phyloP scores from a whole-genome alignment of 2,888 invertebrate species.

The Nemotelus pantherinus region DNA sequence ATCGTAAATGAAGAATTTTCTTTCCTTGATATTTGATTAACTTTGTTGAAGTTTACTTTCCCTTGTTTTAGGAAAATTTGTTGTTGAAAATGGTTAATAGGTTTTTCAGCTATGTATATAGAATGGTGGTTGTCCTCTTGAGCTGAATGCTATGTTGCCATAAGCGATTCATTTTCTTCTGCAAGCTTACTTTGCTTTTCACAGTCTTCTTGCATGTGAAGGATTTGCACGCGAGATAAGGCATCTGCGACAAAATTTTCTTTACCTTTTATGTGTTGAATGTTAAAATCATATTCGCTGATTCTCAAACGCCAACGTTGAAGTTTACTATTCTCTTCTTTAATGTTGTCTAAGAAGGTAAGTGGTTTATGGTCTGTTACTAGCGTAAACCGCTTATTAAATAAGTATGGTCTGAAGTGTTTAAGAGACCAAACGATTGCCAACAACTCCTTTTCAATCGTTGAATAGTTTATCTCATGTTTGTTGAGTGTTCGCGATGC shows the following conservation, averaged over 20 bases:
- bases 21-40: slow-evolving; percentile 1
- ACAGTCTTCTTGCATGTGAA: background rate
- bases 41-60: slow-evolving; percentile 2
- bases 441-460: slow-evolving; percentile 54
- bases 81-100: background rate
- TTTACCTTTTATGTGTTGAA: slow-evolving; percentile 8
- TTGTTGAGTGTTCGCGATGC: slow-evolving; percentile 52
- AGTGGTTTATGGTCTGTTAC: slow-evolving; percentile 61
- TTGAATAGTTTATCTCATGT: slow-evolving; percentile 53
- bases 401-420: slow-evolving; percentile 58
- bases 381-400: slow-evolving; percentile 58
- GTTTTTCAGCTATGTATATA: slow-evolving; percentile 26
- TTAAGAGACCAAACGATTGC: slow-evolving; percentile 54
- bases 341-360: slow-evolving; percentile 54
- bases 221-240: background rate
- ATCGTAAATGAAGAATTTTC: background rate
- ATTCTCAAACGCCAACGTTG: slow-evolving; percentile 35
- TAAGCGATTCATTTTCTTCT: slow-evolving; percentile 9
- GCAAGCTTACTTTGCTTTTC: background rate
- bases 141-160: slow-evolving; percentile 15
- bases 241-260: slow-evolving; percentile 15
- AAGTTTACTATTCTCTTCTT: slow-evolving; percentile 34
- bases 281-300: background rate
- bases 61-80: slow-evolving; percentile 28
- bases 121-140: slow-evolving; percentile 15